Conservation (phyloP, 2,888 invertebrate genomes). For the Seira ritae region DNA sequence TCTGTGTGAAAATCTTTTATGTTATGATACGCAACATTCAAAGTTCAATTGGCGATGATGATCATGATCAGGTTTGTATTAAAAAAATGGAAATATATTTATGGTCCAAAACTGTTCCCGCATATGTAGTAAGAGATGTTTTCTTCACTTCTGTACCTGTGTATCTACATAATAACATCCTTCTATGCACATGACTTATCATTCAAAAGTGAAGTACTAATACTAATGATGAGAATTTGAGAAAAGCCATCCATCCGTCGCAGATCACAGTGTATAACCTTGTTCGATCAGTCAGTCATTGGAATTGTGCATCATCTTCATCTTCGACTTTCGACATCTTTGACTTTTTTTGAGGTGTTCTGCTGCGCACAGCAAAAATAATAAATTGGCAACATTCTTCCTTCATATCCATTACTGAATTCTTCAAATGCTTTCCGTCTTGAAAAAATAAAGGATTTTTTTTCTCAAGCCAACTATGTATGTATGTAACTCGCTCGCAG, state of each 20-base stretch:
- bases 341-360: neutral
- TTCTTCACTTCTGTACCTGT: neutral
- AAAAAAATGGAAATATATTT: slow-evolving; percentile 30
- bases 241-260: too few relatives aligned
- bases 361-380: too few relatives aligned
- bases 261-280: neutral
- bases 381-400: too few relatives aligned
- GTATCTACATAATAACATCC: slow-evolving; percentile 14
- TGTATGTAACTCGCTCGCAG: too few relatives aligned
- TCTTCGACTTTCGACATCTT: slow-evolving; percentile 16
- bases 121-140: too few relatives aligned
- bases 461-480: too few relatives aligned
- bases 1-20: slow-evolving; percentile 7
- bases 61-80: slow-evolving; percentile 31
- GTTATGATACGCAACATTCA: slow-evolving; percentile 11
- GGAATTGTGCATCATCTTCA: neutral
- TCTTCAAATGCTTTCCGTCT: too few relatives aligned
- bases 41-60: slow-evolving; percentile 10
- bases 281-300: neutral
- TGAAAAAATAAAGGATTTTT: too few relatives aligned
- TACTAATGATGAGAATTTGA: too few relatives aligned
- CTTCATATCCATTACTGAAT: too few relatives aligned
- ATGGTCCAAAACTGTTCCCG: neutral
- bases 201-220: too few relatives aligned
- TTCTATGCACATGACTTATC: neutral